These are phyloP conservation scores for Otus sunia DNA, from an alignment of 2,113 vertebrate species.

Conservation along the genomic window DNA sequence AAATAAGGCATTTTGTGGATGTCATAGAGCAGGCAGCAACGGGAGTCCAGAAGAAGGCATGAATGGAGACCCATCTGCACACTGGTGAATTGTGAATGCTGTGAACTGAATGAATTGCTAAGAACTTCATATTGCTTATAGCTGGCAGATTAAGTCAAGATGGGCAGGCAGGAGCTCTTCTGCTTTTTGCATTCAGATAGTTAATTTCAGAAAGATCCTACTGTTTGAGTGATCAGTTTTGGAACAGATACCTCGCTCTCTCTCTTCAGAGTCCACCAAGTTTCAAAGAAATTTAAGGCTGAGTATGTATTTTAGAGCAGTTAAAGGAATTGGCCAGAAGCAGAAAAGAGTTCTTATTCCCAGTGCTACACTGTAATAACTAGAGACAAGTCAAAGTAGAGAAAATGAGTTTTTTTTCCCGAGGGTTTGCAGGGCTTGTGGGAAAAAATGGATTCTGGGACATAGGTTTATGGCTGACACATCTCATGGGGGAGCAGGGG, in stretches of 20 bases:
- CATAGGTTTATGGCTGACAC: background rate
- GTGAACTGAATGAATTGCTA: background rate
- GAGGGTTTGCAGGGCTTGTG: background rate
- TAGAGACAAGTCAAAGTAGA: background rate
- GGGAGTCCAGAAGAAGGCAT: background rate
- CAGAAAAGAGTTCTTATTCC: background rate
- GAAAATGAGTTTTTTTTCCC: background rate
- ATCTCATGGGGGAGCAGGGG: background rate
- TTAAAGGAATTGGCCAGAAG: background rate
- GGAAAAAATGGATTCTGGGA: background rate
- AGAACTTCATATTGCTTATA: background rate
- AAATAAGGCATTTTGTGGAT: background rate
- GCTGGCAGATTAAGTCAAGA: background rate
- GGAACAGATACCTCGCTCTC: background rate
- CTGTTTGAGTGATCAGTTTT: background rate
- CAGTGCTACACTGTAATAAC: background rate
- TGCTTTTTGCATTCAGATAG: background rate
- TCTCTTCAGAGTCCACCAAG: background rate
- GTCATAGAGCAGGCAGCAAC: background rate
- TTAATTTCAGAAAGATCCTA: background rate
- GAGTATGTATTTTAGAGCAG: background rate
- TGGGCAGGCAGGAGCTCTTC: background rate
- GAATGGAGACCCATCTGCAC: background rate
- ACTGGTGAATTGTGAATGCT: background rate
- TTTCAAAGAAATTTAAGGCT: background rate